Base-by-base conservation (phyloP, 1,140 invertebrate genomes). In the Vollenhovia emeryi region DNA sequence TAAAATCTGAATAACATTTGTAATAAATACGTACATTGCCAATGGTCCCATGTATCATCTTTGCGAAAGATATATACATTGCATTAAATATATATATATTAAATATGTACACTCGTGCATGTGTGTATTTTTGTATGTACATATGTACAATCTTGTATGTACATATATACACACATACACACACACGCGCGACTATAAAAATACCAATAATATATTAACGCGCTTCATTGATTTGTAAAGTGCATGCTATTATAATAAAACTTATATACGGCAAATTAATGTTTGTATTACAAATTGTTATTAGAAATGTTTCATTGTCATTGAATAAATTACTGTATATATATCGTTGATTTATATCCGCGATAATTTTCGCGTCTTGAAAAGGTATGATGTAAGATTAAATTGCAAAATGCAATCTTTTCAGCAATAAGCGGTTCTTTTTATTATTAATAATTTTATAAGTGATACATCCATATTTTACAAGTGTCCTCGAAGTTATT, bases 1-100 rank as follows among this genome's bases (percentile, higher is more conserved):
- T 18, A 40, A 60, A n/a, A n/a, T n/a, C n/a, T n/a, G 11, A 40
- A 62, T 82, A 59, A 82, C 62, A 69, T 68, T 30, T 88, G 60
- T 79, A 87, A 86, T 40, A 88, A 73, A 66, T 55, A 86, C 33
- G 18, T 82, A 86, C 15, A 83, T 84, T 36, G 48, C 43, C 30
- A 50, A 66, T 66, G 59, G 2, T 79, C 30, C 43, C 45, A 79
- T 79, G 13, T 78, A 79, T 79, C 13, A 76, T 48, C 13, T 66
- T 66, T 48, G 43, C 15, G 45, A 64, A 33, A 78, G 27, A 76
- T 8, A 52, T 27, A 55, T 59, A 68, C 2, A 57, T 45, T 45
- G 9, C 11, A 55, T 40, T 66, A 48, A 11, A 43, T 48, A 48
- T 11, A 48, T 18, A 18, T 48, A 50, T 50, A 50, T 33, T n/a